Evolutionary conservation across 2,113 vertebrate genomes (phyloP).

Genomic region (Euleptes europaea): DNA sequence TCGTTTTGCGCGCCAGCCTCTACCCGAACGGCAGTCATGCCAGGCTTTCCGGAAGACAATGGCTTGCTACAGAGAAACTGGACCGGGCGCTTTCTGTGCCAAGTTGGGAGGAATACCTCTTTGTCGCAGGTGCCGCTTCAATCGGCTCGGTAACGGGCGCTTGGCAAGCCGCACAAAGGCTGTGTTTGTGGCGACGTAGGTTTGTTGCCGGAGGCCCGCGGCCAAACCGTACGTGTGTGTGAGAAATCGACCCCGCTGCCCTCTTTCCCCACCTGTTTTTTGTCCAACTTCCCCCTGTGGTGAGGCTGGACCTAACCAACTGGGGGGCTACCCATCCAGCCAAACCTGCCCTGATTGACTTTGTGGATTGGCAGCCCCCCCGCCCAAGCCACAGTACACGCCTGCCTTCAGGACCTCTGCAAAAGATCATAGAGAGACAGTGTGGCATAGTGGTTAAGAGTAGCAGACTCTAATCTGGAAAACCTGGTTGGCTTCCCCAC

Average conservation of each 20-base stretch:
- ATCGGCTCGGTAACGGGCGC: neutral
- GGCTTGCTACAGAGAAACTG: neutral
- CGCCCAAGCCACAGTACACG: too few relatives aligned
- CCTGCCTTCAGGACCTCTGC: neutral
- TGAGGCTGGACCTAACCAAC: neutral
- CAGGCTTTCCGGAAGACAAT: neutral
- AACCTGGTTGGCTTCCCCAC: too few relatives aligned
- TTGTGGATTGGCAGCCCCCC: too few relatives aligned
- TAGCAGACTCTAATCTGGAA: too few relatives aligned
- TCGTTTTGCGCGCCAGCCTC: neutral
- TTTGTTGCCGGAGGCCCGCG: neutral
- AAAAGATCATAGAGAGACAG: too few relatives aligned
- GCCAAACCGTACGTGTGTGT: neutral
- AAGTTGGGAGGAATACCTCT: neutral
- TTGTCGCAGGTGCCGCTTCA: slow-evolving; percentile 2
- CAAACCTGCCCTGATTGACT: neutral
- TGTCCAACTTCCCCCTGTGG: neutral
- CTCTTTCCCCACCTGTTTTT: neutral
- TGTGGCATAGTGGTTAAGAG: too few relatives aligned
- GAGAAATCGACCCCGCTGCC: neutral
- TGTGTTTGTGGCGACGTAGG: neutral
- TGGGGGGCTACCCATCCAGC: neutral
- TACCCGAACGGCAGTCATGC: neutral
- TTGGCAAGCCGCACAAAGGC: neutral
- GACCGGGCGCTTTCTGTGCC: neutral